Percentiles rank a stretch among this genome's conserved stretches.
These are phyloP conservation scores for Crepidodera aurea DNA, from an alignment of 2,888 invertebrate genomes.

Conservation along the genomic window DNA sequence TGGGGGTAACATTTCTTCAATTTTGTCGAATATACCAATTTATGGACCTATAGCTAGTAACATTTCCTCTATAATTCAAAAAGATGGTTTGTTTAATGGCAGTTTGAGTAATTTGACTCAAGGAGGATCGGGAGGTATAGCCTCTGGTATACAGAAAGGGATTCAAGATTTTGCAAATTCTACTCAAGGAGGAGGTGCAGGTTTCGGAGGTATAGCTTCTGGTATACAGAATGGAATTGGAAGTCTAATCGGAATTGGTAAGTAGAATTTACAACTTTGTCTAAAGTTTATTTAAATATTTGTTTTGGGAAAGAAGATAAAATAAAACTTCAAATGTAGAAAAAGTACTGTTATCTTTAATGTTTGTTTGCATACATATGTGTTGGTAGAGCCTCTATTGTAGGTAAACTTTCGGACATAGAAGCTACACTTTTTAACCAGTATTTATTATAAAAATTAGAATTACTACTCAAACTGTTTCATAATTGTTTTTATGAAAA, in stretches of 20 bases:
- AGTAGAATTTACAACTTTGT: neutral
- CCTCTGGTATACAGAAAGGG: neutral
- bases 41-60: conserved; percentile 1
- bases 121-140: neutral
- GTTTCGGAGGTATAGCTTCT: neutral
- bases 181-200: neutral
- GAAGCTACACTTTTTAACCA: too few relatives aligned
- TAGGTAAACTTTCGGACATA: too few relatives aligned
- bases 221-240: conserved; percentile 8
- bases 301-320: too few relatives aligned
- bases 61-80: neutral
- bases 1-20: conserved; percentile 2
- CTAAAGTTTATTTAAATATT: too few relatives aligned
- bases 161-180: neutral
- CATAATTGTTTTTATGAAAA: too few relatives aligned
- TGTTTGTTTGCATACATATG: too few relatives aligned
- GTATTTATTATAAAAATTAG: too few relatives aligned
- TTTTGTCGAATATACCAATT: conserved; percentile 17
- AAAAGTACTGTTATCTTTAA: too few relatives aligned
- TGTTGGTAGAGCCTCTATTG: too few relatives aligned
- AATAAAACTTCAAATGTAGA: too few relatives aligned
- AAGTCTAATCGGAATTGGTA: neutral
- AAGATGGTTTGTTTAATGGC: conserved; percentile 1
- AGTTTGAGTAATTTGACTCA: neutral
- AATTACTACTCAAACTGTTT: too few relatives aligned